Conservation (phyloP, 2,888 invertebrate species). For the Tipula vernalis region DNA sequence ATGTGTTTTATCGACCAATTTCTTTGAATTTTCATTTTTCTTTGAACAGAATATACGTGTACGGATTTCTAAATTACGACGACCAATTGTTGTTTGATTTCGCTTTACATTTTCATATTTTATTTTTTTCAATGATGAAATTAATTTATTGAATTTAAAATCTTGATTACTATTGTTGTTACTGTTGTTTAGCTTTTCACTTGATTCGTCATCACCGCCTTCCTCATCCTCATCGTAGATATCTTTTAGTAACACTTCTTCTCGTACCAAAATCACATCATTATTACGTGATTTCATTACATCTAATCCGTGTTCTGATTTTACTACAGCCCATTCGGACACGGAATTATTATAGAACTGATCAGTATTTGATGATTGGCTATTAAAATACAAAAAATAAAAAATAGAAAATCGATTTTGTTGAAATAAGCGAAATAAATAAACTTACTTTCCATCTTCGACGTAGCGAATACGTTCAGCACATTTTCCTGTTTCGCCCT, state of each 20-base stretch:
- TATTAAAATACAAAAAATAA: neutral
- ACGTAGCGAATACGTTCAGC: constrained; percentile 6
- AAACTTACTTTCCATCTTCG: constrained; percentile 5
- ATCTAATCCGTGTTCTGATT: constrained; percentile 7
- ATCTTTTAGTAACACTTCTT: constrained; percentile 5
- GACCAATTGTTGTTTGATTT: constrained; percentile 71
- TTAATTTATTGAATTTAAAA: constrained; percentile 5
- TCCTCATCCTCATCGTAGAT: neutral
- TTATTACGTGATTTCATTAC: constrained; percentile 8
- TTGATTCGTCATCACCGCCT: neutral
- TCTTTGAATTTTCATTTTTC: constrained; percentile 22
- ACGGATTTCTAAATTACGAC: constrained; percentile 51
- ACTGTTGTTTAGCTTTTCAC: neutral
- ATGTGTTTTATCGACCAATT: neutral
- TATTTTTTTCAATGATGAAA: constrained; percentile 7
- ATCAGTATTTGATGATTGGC: constrained; percentile 4
- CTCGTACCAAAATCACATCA: constrained; percentile 5
- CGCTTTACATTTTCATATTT: constrained; percentile 9
- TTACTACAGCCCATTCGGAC: constrained; percentile 1
- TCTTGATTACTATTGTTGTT: neutral
- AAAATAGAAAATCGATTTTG: neutral
- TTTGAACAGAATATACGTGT: constrained; percentile 31
- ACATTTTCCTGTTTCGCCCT: constrained; percentile 46
- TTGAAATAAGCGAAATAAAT: neutral
- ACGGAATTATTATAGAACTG: neutral